A percentile compares a stretch with the other conserved stretches of the same genome.
These are phyloP conservation scores for Odontamblyopus lacepedii DNA, from an alignment of 2,797 vertebrate genomes.

Conservation along the genomic window DNA sequence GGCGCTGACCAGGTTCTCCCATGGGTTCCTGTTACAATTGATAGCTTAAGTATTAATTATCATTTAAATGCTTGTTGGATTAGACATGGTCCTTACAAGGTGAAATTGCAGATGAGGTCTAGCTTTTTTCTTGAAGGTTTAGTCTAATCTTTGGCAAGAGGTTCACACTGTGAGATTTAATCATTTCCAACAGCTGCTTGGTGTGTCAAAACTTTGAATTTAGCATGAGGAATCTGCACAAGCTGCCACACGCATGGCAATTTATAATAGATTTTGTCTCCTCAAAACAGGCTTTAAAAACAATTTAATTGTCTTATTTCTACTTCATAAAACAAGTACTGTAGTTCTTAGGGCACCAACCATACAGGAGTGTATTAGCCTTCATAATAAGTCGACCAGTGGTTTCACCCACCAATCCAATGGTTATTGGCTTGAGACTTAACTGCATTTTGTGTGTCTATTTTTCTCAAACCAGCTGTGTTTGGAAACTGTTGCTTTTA, in stretches of 20 bases:
- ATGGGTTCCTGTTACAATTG: slow-evolving; percentile 57
- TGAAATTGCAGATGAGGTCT: slow-evolving; percentile 51
- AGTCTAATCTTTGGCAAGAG: slow-evolving; percentile 41
- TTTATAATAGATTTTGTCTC: neutral
- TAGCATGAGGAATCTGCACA: neutral
- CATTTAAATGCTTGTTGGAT: slow-evolving; percentile 80
- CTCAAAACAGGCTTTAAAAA: slow-evolving; percentile 5
- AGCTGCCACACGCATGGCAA: neutral
- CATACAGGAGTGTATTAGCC: slow-evolving; percentile 4
- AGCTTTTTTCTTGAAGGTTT: slow-evolving; percentile 44
- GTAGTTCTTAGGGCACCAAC: neutral
- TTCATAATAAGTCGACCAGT: slow-evolving; percentile 2
- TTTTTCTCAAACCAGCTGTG: slow-evolving; percentile 29
- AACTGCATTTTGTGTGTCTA: slow-evolving; percentile 3
- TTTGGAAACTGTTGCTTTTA: slow-evolving; percentile 52
- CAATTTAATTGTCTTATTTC: neutral
- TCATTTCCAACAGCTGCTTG: slow-evolving; percentile 55
- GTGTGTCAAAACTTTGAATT: slow-evolving; percentile 23
- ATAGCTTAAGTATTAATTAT: slow-evolving; percentile 77
- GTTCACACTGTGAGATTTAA: slow-evolving; percentile 57
- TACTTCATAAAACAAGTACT: neutral
- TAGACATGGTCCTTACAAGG: slow-evolving; percentile 50
- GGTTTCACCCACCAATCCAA: neutral
- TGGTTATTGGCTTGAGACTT: slow-evolving; percentile 26
- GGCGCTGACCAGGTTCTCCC: slow-evolving; percentile 38